Base-by-base conservation (phyloP, 2,797 vertebrate species). In the Labeo calbasu region DNA sequence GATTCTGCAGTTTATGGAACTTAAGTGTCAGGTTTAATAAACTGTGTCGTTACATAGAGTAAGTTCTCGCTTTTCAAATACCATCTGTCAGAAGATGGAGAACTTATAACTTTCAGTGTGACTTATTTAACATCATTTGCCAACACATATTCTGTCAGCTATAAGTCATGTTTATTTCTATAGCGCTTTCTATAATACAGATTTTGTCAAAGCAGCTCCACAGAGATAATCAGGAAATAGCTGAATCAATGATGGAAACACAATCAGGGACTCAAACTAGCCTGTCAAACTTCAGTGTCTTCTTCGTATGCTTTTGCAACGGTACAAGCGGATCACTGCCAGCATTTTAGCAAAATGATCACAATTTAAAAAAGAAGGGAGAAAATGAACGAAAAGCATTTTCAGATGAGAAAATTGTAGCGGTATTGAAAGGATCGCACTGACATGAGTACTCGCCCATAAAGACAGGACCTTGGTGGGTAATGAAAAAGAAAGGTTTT, bases 381-480 rank as follows among this genome's bases (percentile, higher is more conserved):
- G 59, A 76, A 85, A 72, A 84, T 48, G 48, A 79, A 78, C 17
- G 23, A 83, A 79, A 80, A 43, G 48, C 48, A 79, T 66, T 83
- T 76, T 77, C 68, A 85, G 51, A 77, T 65, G 77, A 72, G 50
- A 72, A 51, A 53, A 66, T 65, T 78, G 46, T 70, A 57, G 70
- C 53, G 15, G 17, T 23, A 63, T 51, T 36, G 71, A 86, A 83
- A 82, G n/a, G 36, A 48, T 59, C 36, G n/a, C 48, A 75, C 63
- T 76, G 59, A 88, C 40, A 79, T 65, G 51, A 19, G 19, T 28
- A 73, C 48, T 53, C 25, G 5, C 17, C 48, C 5, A 53, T 5
- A 71, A 53, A 53, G 25, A 32, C 1, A 73, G 4, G 71, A 73
- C 48, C 68, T 70, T 70, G 11, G 21, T n/a, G 68, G 36, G 40